Evolutionary conservation across 2,113 vertebrate species (phyloP).

Genomic region (Platysternon megacephalum): DNA sequence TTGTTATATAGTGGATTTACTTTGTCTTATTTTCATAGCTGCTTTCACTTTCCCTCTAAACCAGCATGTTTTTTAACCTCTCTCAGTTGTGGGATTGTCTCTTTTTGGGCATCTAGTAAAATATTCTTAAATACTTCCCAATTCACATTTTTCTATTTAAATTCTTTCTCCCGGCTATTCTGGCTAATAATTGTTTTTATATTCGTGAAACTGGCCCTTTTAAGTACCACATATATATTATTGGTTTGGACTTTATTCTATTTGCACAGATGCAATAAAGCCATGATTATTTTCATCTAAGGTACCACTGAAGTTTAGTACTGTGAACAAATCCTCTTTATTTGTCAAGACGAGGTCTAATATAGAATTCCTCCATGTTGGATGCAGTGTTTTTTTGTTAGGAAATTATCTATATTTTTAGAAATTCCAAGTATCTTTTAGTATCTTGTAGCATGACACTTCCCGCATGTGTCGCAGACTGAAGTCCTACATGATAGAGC

Average conservation of each 20-base stretch:
- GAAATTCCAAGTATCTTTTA: background rate
- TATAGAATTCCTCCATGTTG: background rate
- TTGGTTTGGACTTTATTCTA: rapidly evolving
- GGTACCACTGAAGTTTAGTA: rapidly evolving
- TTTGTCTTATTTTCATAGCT: background rate
- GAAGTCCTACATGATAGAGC: background rate
- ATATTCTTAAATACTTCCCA: background rate
- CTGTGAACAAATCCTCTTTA: rapidly evolving
- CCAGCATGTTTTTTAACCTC: background rate
- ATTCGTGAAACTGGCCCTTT: background rate
- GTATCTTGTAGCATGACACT: background rate
- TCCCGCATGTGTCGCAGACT: background rate
- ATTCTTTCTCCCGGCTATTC: rapidly evolving
- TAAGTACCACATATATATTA: rapidly evolving
- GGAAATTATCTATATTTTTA: background rate
- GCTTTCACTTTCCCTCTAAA: background rate
- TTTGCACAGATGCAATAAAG: rapidly evolving
- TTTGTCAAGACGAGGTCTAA: background rate
- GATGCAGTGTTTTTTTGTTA: background rate
- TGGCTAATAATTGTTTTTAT: background rate
- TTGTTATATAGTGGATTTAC: background rate
- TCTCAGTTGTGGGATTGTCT: rapidly evolving
- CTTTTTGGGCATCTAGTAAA: background rate
- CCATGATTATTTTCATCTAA: rapidly evolving
- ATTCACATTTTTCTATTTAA: rapidly evolving